Evolutionary conservation across 2,113 vertebrate genomes (phyloP), one percentile per base, ranked within the genome.

Genomic region (Periophthalmus modestus): DNA sequence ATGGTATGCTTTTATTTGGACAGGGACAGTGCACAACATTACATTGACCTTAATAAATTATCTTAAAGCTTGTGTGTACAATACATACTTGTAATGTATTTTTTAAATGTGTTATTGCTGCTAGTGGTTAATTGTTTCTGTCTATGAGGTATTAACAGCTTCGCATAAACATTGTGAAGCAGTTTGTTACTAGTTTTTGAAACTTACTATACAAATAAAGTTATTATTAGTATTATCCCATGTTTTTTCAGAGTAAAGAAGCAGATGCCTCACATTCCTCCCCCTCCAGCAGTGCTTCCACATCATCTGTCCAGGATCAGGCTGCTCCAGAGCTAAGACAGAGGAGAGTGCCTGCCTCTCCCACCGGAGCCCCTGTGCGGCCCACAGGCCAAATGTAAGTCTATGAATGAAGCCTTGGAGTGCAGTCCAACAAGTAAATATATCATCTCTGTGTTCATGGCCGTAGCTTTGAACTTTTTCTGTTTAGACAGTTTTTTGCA

Each of bases 281-380:
- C 54, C 57, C 46, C 48, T 66, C 54, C 7, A 72, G 68, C 21
- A 62, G 78, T 23, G 9, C 13, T 10, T 15, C 75, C 16, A 47
- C 48, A 3, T 58, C 61, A 4, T 19, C 58, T 47, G 69, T 18
- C 21, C 66, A 62, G 43, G 47, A 24, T n/a, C 24, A 28, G 12
- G 39, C 18, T 65, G 46, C 81, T 5, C 71, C 86, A 0, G 84
- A 85, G 58, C 85, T 92, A 80, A 89, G 92, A 71, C 92, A 93
- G 83, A 88, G 92, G 58, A 86, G 88, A 62, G 78, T 43, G 2
- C 28, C 54, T 0, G 10, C 12, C 11, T 18, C 73, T 63, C 59
- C 84, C 23, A 9, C 75, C 5, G 68, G 21, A 63, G 7, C 58
- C 19, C 62, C 85, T 7, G n/a, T 77, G 5, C 84, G 75, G 82